Evolutionary conservation across 2,888 invertebrate genomes (phyloP), one percentile per base, ranked within the genome.

Genomic region (Athrips mouffetella): DNA sequence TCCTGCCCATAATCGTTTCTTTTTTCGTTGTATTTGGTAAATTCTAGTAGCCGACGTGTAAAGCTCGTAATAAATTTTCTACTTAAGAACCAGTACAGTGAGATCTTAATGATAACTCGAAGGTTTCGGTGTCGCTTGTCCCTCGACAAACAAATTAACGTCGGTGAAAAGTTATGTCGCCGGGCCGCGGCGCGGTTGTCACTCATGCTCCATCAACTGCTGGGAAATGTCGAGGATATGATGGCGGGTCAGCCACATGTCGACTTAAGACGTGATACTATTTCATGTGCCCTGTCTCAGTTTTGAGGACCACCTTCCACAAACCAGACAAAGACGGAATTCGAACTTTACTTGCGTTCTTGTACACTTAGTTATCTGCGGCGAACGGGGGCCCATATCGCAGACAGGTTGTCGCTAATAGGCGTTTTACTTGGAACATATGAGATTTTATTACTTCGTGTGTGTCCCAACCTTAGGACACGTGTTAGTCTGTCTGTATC

Each of bases 121-220:
- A 67, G 70, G 69, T 74, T 72, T 74, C 70, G 67, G 69, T 70
- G 76, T 73, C 74, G 74, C 73, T 78, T 71, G 75, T 72, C 70
- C 70, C 71, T 77, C 76, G 69, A 60, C 70, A 67, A 69, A 77
- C 77, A 79, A 84, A 87, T 86, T 81, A 83, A 86, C 89, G 82
- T 78, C 75, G 62, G 73, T 75, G 76, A 73, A 85, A 89, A 73
- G 87, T 85, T 80, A 85, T 75, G 70, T 81, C 82, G 80, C 63
- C 70, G 67, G 70, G 63, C 65, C 55, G 68, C 66, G 65, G 62
- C 63, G 65, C 71, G 73, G 75, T 74, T 85, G 89, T 85, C 88
- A 85, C 83, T 89, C 89, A 89, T 87, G 86, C 84, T 81, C 79
- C 86, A 89, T 89, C 88, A 88, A 88, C 80, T 84, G 82, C 79